These are phyloP conservation scores for Periophthalmus modestus DNA, from an alignment of 2,113 vertebrate species.

Conservation along the genomic window DNA sequence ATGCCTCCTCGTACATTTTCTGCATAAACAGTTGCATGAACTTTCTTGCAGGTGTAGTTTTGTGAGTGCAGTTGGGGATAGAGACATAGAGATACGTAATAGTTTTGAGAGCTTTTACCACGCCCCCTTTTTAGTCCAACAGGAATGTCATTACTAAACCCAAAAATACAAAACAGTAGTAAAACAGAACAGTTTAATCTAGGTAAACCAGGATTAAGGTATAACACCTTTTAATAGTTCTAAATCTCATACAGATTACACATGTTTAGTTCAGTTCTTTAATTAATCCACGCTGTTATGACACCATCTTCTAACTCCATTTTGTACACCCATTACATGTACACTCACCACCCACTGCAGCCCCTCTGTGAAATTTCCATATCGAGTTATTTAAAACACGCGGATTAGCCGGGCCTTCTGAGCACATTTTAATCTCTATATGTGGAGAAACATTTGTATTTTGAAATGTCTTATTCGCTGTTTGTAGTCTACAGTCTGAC, in stretches of 20 bases:
- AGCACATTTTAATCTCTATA: conserved; percentile 58
- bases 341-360: conserved; percentile 29
- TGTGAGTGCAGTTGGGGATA: no score
- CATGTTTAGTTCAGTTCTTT: conserved; percentile 24
- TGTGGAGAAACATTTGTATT: conserved; percentile 37
- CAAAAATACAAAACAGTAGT: not conserved
- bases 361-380: conserved; percentile 39
- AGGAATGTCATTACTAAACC: no score
- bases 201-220: conserved; percentile 23
- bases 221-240: conserved; percentile 45
- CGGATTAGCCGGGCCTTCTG: conserved; percentile 55
- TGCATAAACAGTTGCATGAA: no score
- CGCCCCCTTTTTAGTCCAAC: no score
- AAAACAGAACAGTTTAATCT: no score
- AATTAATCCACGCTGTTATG: conserved; percentile 32
- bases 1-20: no score
- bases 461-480: conserved; percentile 33
- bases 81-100: no score
- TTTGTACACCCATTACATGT: conserved; percentile 22
- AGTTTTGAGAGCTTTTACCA: no score
- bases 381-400: conserved; percentile 52
- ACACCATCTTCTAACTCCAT: conserved; percentile 9
- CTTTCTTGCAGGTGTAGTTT: no score
- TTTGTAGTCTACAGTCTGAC: conserved; percentile 51
- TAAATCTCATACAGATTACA: conserved; percentile 56